Conservation (phyloP, 2,113 vertebrate genomes). For the Noctilio leporinus region DNA sequence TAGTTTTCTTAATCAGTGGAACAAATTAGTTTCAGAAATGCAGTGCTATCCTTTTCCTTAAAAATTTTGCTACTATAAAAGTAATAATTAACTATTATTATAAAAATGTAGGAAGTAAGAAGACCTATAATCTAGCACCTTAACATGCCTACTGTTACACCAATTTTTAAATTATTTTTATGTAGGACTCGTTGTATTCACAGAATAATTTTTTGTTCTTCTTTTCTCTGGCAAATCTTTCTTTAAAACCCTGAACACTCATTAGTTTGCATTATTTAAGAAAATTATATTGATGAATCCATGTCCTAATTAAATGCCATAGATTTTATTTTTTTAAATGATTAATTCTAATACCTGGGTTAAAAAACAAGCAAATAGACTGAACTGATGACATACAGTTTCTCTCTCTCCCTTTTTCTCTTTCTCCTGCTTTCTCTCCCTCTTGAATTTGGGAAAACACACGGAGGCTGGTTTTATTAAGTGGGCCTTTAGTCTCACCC, state of each 20-base stretch:
- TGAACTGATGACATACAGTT: constrained; percentile 7
- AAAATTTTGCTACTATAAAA: not conserved
- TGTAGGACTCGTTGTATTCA: constrained; percentile 21
- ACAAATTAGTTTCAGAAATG: constrained; percentile 2
- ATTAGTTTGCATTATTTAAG: constrained; percentile 55
- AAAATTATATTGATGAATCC: constrained; percentile 69
- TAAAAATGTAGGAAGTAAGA: constrained; percentile 1
- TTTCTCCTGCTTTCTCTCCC: not conserved
- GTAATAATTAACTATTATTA: not conserved
- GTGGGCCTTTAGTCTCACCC: not conserved
- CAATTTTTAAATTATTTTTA: constrained; percentile 25
- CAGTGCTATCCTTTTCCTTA: not conserved
- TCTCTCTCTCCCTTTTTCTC: not conserved
- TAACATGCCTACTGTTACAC: not conserved
- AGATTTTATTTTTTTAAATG: constrained; percentile 44
- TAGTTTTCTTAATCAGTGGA: not conserved
- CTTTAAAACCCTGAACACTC: constrained; percentile 43
- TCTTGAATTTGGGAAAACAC: not conserved
- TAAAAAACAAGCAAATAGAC: constrained; percentile 53
- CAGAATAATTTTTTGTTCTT: constrained; percentile 47
- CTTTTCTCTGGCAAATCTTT: constrained; percentile 38
- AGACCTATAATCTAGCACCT: not conserved
- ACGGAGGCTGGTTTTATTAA: not conserved
- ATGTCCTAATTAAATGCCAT: constrained; percentile 62
- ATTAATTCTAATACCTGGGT: constrained; percentile 1